Base-by-base conservation (phyloP, 2,888 invertebrate species). In the Drosophila percnosoma region DNA sequence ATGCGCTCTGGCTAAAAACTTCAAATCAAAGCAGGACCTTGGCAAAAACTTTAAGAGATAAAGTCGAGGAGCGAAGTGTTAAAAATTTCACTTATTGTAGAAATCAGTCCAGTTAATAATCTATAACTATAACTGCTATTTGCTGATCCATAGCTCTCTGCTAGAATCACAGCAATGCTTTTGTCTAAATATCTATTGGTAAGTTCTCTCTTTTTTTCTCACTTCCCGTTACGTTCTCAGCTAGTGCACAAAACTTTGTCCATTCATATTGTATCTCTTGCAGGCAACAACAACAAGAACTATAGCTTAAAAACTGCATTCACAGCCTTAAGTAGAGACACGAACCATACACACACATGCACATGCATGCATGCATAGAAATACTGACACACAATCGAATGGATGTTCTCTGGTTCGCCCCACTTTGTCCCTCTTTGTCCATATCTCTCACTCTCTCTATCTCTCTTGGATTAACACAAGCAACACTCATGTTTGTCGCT, bases 321-420 rank as follows among this genome's bases (percentile, higher is more conserved):
- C 55, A 34, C 24, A 38, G 49, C 38, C 63, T 58, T 73, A 72
- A 82, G 84, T 78, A 67, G 49, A 71, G 78, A 82, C 82, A 82
- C 82, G 67, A 87, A 82, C 82, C 58, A 34, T 38, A 64, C 51
- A 64, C 48, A 58, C 36, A 66, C 18, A 53, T 51, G 8, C 57
- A 59, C 21, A 36, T 51, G 65, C 67, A 63, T 40, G 58, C 62
- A 64, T 69, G 27, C 36, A 68, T 68, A 34, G 38, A 51, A 54
- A 36, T 69, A 61, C 64, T 62, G 61, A 79, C 80, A 76, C 13
- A 4, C 27, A 75, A 70, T 70, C 53, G 59, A 55, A 80, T 75
- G 38, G 40, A 57, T 31, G 31, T 40, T 42, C 57, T 66, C 63
- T 71, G 75, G 80, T 75, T 55, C 55, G 55, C n/a, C 38, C 40